Base-by-base conservation (phyloP, 2,113 vertebrate species). In the Gnathonemus echidnorhynchus region DNA sequence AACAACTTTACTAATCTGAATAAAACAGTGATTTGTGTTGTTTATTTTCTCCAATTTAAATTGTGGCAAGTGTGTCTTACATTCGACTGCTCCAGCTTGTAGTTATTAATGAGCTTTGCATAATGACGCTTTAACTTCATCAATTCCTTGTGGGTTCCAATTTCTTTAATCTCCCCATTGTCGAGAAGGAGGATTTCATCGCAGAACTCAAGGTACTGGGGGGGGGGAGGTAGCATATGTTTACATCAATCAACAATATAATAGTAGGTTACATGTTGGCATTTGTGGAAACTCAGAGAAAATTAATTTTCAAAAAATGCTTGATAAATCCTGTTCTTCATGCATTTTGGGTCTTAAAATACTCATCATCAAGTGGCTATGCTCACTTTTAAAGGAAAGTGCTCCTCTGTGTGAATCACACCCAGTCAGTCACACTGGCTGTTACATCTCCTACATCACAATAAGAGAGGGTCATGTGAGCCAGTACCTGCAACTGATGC, bases 191-290 rank as follows among this genome's bases (percentile, higher is more conserved):
- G 90, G 88, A 98, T 94, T 62, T 96, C 91, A 80, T 98, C 96
- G 91, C 97, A 97, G 92, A 95, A 97, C 93, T 97, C 96, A 84
- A 98, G 92, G 92, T 97, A 97, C 97, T 96, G 83, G 31, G 74
- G 91, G 11, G 19, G 91, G 24, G 89, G 45, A 31, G 46, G 13
- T 17, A 19, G 4, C 35, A 10, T 39, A 39, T 17, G 11, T 87
- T 3, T 87, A 66, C 10, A 11, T 31, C 45, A 24, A 49, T 19
- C 42, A 24, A 24, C 83, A 24, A 6, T 10, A 49, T 1, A 27
- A 86, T 5, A 27, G 42, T 10, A 77, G 35, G 74, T 77, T 35
- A 77, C 74, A 39, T 35, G 27, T 74, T 74, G 66, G 9, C 66
- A 31, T 74, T 39, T 17, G 3, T 77, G 35, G 66, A 10, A n/a